Percentiles rank a stretch among this genome's conserved stretches.
These are phyloP conservation scores for Scytalopus superciliaris DNA, from an alignment of 2,113 vertebrate genomes.

Conservation along the genomic window DNA sequence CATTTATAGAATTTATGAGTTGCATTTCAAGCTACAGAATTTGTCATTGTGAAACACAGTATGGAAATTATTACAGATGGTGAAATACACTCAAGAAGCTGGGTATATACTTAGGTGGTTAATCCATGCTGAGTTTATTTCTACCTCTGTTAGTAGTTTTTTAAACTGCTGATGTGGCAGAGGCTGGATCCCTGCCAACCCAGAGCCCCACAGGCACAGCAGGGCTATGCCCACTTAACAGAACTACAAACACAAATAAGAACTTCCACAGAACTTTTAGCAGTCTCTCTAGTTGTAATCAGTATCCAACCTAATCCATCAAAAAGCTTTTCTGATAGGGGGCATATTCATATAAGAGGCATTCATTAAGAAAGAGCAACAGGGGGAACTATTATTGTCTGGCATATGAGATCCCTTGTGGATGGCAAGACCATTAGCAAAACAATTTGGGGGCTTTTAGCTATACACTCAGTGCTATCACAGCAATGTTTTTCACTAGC, in stretches of 20 bases:
- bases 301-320: background rate
- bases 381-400: background rate
- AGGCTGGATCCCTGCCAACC: background rate
- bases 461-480: background rate
- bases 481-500: background rate
- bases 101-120: background rate
- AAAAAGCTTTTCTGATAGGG: slow-evolving; percentile 53
- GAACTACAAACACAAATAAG: background rate
- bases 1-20: background rate
- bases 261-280: background rate
- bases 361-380: slow-evolving; percentile 18
- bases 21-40: background rate
- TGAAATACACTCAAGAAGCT: background rate
- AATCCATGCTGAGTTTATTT: background rate
- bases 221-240: background rate
- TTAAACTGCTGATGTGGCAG: background rate
- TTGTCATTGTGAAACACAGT: background rate
- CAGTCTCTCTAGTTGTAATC: background rate
- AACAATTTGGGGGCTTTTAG: slow-evolving; percentile 32
- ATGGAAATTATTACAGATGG: background rate
- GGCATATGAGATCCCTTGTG: background rate
- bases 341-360: slow-evolving; percentile 19
- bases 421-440: slow-evolving; percentile 30
- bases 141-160: background rate
- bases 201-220: background rate